phyloP scores from a whole-genome alignment of 2,113 vertebrate species.

The Lethenteron camtschaticum region DNA sequence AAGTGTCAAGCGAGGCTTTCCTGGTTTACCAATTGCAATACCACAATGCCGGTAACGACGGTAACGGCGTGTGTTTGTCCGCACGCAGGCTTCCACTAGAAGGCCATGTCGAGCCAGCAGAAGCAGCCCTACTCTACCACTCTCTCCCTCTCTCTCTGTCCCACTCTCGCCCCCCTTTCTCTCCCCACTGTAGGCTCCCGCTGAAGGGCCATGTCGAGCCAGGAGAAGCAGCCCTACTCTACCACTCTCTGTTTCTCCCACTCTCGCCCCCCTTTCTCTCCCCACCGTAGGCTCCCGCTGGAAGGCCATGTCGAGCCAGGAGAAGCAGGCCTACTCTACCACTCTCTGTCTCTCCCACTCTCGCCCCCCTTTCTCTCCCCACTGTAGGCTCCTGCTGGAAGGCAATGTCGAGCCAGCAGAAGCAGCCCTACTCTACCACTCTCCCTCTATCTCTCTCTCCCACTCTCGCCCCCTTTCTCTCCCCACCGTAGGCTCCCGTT shows the following conservation, averaged over 20 bases:
- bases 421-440: neutral
- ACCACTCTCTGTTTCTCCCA: neutral
- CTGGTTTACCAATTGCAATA: no score
- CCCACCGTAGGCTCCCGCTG: conserved; percentile 50
- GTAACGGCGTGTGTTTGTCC: neutral
- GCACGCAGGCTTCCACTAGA: neutral
- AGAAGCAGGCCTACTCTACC: conserved; percentile 66
- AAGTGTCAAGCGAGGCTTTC: no score
- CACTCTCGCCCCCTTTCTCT: no score
- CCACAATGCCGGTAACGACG: no score
- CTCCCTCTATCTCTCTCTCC: neutral
- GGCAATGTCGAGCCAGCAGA: neutral
- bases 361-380: no score
- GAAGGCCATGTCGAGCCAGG: conserved; percentile 92
- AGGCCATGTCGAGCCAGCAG: neutral
- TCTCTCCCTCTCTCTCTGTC: neutral
- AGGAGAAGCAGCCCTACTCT: no score
- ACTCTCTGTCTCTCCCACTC: no score
- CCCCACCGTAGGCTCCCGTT: conserved; percentile 44
- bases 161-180: no score
- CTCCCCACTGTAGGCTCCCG: conserved; percentile 37
- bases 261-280: no score
- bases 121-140: neutral
- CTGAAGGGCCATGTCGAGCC: conserved; percentile 93
- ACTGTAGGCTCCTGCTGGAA: conserved; percentile 30